These are phyloP conservation scores for Pogoniulus pusillus DNA, from an alignment of 2,797 vertebrate species.

Conservation along the genomic window DNA sequence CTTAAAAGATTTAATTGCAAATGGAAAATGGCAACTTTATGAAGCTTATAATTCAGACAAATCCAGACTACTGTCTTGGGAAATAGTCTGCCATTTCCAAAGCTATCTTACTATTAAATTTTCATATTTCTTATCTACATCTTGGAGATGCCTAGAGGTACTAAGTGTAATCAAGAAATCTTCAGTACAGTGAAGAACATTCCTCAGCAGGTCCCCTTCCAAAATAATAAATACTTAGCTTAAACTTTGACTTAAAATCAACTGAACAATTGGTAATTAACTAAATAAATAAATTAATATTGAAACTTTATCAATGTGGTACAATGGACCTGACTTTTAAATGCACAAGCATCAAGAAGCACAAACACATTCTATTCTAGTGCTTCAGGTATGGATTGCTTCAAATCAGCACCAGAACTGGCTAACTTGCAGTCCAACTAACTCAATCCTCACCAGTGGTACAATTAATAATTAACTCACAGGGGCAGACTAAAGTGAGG, in stretches of 20 bases:
- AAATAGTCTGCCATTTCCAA: neutral
- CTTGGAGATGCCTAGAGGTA: neutral
- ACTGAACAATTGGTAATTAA: neutral
- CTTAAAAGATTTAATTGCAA: neutral
- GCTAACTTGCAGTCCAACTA: neutral
- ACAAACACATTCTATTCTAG: neutral
- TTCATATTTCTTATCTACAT: neutral
- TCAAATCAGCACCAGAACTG: neutral
- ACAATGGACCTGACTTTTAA: neutral
- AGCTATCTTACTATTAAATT: neutral
- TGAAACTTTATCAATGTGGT: neutral
- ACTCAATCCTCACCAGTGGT: neutral
- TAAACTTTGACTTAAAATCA: neutral
- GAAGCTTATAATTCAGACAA: slow-evolving; percentile 26
- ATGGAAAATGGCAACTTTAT: slow-evolving; percentile 1
- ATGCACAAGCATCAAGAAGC: neutral
- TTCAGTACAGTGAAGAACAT: neutral
- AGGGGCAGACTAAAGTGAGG: neutral
- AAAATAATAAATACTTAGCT: neutral
- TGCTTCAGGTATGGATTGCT: neutral
- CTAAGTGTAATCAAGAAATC: neutral
- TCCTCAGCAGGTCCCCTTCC: neutral
- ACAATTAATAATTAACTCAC: neutral
- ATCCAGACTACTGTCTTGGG: neutral
- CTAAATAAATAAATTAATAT: neutral